These are phyloP conservation scores for Campylomormyrus tamandua DNA, from an alignment of 2,113 vertebrate species.

Conservation along the genomic window DNA sequence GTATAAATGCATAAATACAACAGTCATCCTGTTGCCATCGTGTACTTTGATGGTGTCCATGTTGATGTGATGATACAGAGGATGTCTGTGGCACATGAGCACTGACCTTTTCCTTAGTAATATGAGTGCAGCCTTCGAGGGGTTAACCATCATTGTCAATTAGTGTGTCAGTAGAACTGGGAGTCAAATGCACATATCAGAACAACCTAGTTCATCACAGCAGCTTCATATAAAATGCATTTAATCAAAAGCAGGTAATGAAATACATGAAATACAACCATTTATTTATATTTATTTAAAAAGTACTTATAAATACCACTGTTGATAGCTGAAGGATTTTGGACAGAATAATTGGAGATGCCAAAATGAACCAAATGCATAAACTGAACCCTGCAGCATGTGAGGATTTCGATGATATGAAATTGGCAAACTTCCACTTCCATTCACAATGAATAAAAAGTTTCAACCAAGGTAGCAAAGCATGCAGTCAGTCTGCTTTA, in stretches of 20 bases:
- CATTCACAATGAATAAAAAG: background rate
- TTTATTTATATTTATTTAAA: slow-evolving; percentile 1
- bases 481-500: background rate
- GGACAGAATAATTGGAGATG: background rate
- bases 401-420: background rate
- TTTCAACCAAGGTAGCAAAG: background rate
- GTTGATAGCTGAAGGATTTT: background rate
- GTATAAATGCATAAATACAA: background rate
- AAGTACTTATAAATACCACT: background rate
- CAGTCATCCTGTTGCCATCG: background rate
- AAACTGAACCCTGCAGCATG: background rate
- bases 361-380: background rate
- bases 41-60: background rate
- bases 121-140: slow-evolving; percentile 56
- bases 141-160: slow-evolving; percentile 55
- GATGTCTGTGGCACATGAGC: slow-evolving; percentile 32
- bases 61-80: slow-evolving; percentile 19
- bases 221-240: background rate
- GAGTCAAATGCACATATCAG: background rate
- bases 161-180: slow-evolving; percentile 50
- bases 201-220: background rate
- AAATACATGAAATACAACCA: background rate
- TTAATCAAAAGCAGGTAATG: background rate
- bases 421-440: background rate
- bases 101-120: slow-evolving; percentile 54